A percentile compares a stretch with the other conserved stretches of the same genome.
These are phyloP conservation scores for Centropyge bicolor DNA, from an alignment of 2,797 vertebrate species.

Conservation along the genomic window DNA sequence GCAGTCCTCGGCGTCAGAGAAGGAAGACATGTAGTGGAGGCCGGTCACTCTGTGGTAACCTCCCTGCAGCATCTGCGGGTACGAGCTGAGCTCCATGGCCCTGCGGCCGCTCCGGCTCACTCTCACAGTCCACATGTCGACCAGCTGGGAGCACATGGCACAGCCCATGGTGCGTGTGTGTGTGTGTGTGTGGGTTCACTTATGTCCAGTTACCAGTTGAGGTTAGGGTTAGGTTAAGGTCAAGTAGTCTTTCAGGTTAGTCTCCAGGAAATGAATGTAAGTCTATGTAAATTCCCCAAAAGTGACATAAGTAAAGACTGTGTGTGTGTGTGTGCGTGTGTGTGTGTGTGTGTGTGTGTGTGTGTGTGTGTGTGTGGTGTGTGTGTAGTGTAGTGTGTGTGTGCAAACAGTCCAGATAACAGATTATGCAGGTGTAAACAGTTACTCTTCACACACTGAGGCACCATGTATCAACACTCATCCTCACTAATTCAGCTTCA, in stretches of 20 bases:
- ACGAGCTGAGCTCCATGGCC: conserved; percentile 76
- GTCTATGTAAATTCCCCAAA: no score
- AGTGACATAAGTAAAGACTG: no score
- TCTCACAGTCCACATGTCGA: conserved; percentile 80
- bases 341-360: conserved; percentile 7
- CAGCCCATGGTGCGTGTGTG: conserved; percentile 70
- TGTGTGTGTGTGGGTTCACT: conserved; percentile 16
- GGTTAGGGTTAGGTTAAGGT: no score
- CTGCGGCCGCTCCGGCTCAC: conserved; percentile 56
- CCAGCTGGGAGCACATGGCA: conserved; percentile 82
- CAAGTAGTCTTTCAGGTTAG: no score
- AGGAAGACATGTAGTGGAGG: conserved; percentile 81
- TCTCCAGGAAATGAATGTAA: no score
- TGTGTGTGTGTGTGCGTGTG: conserved; percentile 10
- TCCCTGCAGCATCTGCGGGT: conserved; percentile 71
- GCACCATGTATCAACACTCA: background rate
- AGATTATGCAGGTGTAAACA: conserved; percentile 36
- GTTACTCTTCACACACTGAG: conserved; percentile 5
- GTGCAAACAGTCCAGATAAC: conserved; percentile 1
- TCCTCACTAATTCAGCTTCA: conserved; percentile 1
- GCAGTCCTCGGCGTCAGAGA: conserved; percentile 81
- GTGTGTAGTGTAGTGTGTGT: conserved; percentile 5
- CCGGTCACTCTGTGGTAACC: conserved; percentile 79
- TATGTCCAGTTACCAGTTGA: no score
- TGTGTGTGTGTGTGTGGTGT: background rate